A percentile compares a stretch with the other conserved stretches of the same genome.
phyloP scores from a whole-genome alignment of 2,113 vertebrate genomes.

The Orycteropus afer region DNA sequence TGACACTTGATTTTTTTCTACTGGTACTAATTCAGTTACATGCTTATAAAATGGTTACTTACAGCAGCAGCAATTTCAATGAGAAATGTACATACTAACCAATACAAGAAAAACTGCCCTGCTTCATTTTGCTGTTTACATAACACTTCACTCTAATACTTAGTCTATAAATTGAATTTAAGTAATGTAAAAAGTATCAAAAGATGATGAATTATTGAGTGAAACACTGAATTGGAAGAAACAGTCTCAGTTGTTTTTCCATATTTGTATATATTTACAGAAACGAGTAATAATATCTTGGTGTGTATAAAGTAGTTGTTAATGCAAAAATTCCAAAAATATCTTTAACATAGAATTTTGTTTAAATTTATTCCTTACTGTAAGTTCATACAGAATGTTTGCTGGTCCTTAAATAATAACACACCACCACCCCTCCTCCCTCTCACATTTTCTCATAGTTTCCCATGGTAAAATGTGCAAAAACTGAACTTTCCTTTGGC shows the following conservation, averaged over 20 bases:
- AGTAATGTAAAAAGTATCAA: background rate
- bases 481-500: background rate
- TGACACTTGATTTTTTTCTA: conserved; percentile 36
- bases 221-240: background rate
- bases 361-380: background rate
- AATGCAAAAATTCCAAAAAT: background rate
- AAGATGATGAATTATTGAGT: background rate
- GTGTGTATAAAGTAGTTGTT: background rate
- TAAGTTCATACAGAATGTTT: background rate
- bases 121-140: background rate
- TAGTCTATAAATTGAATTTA: background rate
- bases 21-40: background rate
- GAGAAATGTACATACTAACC: background rate
- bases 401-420: background rate
- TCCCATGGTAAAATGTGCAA: background rate
- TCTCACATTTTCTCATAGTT: background rate
- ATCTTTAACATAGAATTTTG: background rate
- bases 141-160: background rate
- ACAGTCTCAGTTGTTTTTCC: background rate
- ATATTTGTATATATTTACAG: background rate
- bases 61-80: background rate
- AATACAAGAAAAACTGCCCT: background rate
- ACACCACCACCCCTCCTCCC: rapidly evolving
- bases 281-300: background rate
- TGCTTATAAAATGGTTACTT: background rate